Evolutionary conservation across 2,113 vertebrate genomes (phyloP).

Genomic region (Macrotis lagotis): DNA sequence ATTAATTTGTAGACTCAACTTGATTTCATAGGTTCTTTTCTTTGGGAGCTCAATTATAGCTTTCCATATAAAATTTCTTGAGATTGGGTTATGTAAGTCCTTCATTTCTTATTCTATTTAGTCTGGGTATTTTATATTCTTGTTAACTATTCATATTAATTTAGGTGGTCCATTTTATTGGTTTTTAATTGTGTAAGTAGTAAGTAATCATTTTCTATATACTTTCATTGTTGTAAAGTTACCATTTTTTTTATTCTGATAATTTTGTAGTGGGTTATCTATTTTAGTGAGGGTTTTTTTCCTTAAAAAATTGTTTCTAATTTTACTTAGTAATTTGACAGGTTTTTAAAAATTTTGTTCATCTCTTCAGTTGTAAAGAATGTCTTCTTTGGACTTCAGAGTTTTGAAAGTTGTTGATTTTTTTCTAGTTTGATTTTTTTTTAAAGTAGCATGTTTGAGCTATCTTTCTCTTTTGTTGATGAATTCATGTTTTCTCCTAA

Average conservation of each 20-base stretch:
- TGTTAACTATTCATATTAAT: neutral
- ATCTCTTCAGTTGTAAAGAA: neutral
- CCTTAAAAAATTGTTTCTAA: neutral
- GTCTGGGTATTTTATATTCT: neutral
- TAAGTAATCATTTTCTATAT: neutral
- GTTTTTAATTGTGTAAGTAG: neutral
- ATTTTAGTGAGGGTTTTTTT: neutral
- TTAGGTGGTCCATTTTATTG: neutral
- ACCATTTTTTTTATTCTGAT: neutral
- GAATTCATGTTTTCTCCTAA: neutral
- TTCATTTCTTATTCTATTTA: neutral
- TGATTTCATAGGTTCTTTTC: neutral
- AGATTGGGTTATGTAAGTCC: neutral
- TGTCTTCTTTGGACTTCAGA: neutral
- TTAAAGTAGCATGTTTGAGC: neutral
- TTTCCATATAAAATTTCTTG: neutral
- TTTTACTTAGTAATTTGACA: neutral
- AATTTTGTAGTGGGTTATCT: neutral
- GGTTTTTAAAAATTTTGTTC: neutral
- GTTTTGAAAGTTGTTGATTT: neutral
- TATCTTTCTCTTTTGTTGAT: neutral
- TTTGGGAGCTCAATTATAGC: neutral
- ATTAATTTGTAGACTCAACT: neutral
- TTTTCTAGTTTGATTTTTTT: neutral
- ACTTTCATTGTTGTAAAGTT: neutral